Evolutionary conservation across 1,140 invertebrate species (phyloP), one percentile per base, ranked within the genome.

Genomic region (Megalonaias nervosa): DNA sequence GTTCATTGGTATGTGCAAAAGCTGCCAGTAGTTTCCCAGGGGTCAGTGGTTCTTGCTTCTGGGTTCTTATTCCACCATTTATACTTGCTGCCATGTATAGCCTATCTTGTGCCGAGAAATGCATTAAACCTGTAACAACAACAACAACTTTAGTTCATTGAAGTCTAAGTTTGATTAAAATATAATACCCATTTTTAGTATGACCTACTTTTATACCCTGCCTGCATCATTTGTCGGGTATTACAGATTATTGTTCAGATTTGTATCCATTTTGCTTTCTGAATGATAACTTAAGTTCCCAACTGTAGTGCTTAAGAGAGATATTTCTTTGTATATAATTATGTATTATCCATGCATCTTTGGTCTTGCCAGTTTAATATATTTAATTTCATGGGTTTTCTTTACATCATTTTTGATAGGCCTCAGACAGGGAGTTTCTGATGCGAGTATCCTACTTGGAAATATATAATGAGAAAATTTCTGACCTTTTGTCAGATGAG

Each of bases 381-480:
- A 23, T 66, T 82, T 61, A 48, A 48, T 48, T 6, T 48, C 6
- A 48, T 48, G 31, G n/a, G n/a, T 1, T 31, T 48, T 48, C 0
- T 48, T 48, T 11, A 48, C 6, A 48, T 48, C 38, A 6, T 48
- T 71, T 59, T 55, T 84, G 82, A n/a, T 74, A 90, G 89, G 82
- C 80, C 48, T 82, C 85, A 58, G 81, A 87, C 57, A 74, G 86
- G 70, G 88, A 89, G 67, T 90, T 88, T 79, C 74, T 90, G 12
- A 73, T 90, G 14, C 75, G 88, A 61, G 83, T 86, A 26, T 86
- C 84, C 17, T 90, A 90, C 77, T 82, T 94, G 74, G 93, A 94
- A 87, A 94, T 94, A 79, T 94, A 94, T 86, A 93, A 93, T 85
- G 93, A 94, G 86, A 91, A 92, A 38, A 91, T 93, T 19, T 86